phyloP scores from a whole-genome alignment of 2,797 vertebrate genomes.

The Cynopterus sphinx region DNA sequence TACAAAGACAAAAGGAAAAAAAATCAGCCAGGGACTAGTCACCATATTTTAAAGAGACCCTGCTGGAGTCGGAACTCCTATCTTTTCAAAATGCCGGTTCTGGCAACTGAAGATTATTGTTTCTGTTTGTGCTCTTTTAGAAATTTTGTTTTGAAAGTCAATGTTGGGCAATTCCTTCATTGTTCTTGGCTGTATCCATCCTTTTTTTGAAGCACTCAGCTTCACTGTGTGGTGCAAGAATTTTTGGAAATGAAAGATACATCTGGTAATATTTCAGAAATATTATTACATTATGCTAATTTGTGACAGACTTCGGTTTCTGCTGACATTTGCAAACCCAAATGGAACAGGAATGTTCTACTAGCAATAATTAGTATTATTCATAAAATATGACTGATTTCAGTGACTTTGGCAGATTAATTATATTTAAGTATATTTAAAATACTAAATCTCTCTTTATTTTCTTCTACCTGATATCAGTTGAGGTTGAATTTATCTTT shows the following conservation, averaged over 20 bases:
- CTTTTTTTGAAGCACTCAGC: background rate
- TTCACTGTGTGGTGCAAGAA: background rate
- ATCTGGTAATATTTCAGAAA: conserved; percentile 50
- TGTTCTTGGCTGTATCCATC: background rate
- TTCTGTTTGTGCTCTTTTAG: background rate
- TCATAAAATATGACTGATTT: conserved; percentile 34
- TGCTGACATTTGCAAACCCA: conserved; percentile 20
- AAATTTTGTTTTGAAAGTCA: background rate
- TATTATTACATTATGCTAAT: background rate
- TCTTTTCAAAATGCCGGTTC: background rate
- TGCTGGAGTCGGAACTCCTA: background rate
- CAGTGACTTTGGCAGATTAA: background rate
- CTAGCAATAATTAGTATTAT: background rate
- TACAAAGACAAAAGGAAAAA: background rate
- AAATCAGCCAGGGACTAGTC: background rate
- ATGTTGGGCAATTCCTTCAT: background rate
- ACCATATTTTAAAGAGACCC: background rate
- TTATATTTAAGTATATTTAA: background rate
- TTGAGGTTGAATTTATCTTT: background rate
- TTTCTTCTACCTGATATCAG: background rate
- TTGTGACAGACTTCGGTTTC: conserved; percentile 36
- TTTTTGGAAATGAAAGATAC: conserved; percentile 41
- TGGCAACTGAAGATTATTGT: background rate
- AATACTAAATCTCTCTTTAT: background rate
- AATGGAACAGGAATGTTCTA: background rate